Conservation (phyloP, 2,888 invertebrate genomes). For the Drosophila cracens region DNA sequence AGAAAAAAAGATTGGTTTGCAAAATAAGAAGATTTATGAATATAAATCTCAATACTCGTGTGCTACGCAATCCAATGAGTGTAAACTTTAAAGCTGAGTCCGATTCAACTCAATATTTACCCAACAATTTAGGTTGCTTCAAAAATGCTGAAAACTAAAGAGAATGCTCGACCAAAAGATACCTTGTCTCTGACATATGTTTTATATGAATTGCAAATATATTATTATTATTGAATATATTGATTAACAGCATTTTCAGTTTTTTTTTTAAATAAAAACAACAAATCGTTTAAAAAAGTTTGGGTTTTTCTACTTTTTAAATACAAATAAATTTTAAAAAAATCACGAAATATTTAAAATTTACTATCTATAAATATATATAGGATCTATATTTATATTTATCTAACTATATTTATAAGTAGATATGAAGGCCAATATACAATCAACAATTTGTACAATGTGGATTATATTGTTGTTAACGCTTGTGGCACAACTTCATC, state of each 20-base stretch:
- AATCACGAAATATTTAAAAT: too few species aligned
- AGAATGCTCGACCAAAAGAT: neutral
- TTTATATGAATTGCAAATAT: neutral
- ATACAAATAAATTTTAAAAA: too few species aligned
- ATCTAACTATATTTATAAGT: neutral
- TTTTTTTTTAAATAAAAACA: too few species aligned
- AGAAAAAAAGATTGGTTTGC: neutral
- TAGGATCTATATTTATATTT: neutral
- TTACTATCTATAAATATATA: neutral
- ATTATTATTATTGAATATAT: too few species aligned
- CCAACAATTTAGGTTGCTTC: neutral
- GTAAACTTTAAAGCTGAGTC: neutral
- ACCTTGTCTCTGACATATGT: neutral
- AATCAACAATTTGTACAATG: neutral
- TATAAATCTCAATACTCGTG: neutral
- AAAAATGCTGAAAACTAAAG: neutral
- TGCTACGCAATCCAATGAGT: neutral
- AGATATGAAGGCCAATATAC: neutral
- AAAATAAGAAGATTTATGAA: neutral
- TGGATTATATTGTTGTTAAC: constrained; percentile 13
- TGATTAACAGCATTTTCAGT: too few species aligned
- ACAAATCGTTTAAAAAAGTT: too few species aligned
- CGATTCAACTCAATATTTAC: neutral
- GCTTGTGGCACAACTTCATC: neutral
- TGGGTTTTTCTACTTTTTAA: too few species aligned